A percentile compares a stretch with the other conserved stretches of the same genome.
phyloP scores from a whole-genome alignment of 30 jellyfish, hydroid and myxozoan genomes.

The Sanderia malayensis region DNA sequence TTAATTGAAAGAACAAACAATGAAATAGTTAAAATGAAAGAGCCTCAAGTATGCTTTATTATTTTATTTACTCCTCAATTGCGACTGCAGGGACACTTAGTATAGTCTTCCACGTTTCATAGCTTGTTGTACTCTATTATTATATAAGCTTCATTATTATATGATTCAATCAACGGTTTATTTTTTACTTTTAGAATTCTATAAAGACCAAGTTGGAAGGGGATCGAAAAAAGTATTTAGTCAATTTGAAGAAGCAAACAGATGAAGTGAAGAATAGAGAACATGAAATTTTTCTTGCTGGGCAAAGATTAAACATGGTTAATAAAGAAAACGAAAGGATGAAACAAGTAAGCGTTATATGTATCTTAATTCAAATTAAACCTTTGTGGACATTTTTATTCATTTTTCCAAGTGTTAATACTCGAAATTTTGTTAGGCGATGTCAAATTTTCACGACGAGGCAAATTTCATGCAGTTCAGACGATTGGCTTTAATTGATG shows the following conservation, averaged over 20 bases:
- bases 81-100: no score
- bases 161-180: no score
- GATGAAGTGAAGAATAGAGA: constrained; percentile 52
- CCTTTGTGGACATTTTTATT: not conserved
- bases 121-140: no score
- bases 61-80: no score
- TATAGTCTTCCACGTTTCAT: no score
- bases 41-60: constrained; percentile 56
- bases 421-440: no score
- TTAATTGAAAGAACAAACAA: constrained; percentile 25
- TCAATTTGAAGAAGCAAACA: constrained; percentile 41
- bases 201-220: constrained; percentile 30
- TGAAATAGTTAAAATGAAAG: constrained; percentile 37
- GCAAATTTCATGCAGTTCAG: constrained; percentile 36
- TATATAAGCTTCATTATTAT: no score
- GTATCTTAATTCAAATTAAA: no score
- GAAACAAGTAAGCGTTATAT: no score
- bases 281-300: constrained; percentile 39
- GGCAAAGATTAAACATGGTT: constrained; percentile 32
- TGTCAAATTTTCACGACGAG: constrained; percentile 34
- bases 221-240: constrained; percentile 44
- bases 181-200: not conserved
- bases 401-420: no score
- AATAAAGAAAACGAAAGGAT: constrained; percentile 44
- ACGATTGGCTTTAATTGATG: constrained; percentile 37